A percentile compares a stretch with the other conserved stretches of the same genome.
Evolutionary conservation across 2,797 vertebrate genomes (phyloP).

Genomic region (Sebastes taczanowskii): DNA sequence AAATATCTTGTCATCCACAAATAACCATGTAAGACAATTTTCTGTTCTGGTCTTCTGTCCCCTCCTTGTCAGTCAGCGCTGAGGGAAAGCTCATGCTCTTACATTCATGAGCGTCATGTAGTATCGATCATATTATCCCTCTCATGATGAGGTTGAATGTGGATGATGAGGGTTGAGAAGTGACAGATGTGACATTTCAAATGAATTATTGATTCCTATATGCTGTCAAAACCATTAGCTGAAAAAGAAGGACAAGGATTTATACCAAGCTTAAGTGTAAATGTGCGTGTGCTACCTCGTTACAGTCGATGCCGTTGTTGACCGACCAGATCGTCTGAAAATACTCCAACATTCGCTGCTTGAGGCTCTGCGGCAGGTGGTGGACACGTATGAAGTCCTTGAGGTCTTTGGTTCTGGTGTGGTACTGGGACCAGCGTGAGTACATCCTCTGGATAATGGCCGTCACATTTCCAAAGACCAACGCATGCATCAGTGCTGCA

Average conservation of each 20-base stretch:
- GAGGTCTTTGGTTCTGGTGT: conserved; percentile 96
- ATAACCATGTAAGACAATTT: not conserved
- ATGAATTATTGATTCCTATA: conserved; percentile 41
- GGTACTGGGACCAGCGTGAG: conserved; percentile 97
- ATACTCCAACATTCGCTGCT: conserved; percentile 98
- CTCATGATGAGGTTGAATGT: conserved; percentile 16
- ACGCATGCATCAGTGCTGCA: conserved; percentile 94
- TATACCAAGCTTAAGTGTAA: not conserved
- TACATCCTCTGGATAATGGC: conserved; percentile 99
- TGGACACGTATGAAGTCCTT: conserved; percentile 98
- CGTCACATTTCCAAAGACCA: conserved; percentile 98
- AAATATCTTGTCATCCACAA: not conserved
- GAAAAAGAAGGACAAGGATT: not conserved
- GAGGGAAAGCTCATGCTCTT: not conserved
- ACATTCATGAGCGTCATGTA: not conserved
- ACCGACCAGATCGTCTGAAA: conserved; percentile 98
- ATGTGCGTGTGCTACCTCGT: conserved; percentile 85
- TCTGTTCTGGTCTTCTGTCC: not conserved
- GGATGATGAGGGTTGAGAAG: not conserved
- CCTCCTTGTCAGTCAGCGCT: not conserved
- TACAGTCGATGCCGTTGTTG: conserved; percentile 96
- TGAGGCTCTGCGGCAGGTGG: conserved; percentile 94
- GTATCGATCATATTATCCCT: conserved; percentile 7
- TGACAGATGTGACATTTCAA: conserved; percentile 10
- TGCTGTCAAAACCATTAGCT: not conserved